phyloP scores from a whole-genome alignment of 1,140 invertebrate species.

The Kradibia gibbosae region DNA sequence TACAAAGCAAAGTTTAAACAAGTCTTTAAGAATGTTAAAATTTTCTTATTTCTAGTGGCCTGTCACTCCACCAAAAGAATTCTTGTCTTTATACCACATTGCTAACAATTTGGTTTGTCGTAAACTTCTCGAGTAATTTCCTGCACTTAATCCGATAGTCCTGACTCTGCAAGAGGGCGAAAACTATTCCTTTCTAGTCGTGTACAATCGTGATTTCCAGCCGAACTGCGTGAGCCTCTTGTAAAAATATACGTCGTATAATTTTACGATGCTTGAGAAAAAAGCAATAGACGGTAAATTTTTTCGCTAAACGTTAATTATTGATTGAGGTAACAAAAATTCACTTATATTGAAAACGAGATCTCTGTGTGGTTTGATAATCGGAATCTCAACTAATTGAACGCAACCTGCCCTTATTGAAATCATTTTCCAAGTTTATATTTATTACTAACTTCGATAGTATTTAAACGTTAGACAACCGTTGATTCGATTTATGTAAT shows the following conservation, averaged over 20 bases:
- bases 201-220: constrained; percentile 3
- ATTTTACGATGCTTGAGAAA: not conserved
- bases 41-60: not conserved
- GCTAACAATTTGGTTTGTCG: not conserved
- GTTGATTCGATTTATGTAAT: not conserved
- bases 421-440: not conserved
- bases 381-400: not conserved
- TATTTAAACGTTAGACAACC: not conserved
- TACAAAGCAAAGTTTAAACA: not conserved
- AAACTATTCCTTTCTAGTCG: constrained; percentile 5
- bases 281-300: not conserved
- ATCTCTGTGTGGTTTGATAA: not conserved
- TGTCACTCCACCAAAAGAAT: not conserved
- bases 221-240: not conserved
- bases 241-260: constrained; percentile 9
- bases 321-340: not conserved
- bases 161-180: constrained; percentile 3
- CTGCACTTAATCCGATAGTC: not conserved
- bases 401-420: not conserved
- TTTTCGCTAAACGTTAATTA: not conserved
- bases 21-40: not conserved
- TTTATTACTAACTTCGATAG: not conserved
- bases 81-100: not conserved
- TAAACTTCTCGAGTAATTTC: constrained; percentile 20
- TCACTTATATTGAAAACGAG: not conserved